Percentiles rank a stretch among this genome's conserved stretches.
Evolutionary conservation across 2,113 vertebrate species (phyloP).

Genomic region (Erythrolamprus reginae): DNA sequence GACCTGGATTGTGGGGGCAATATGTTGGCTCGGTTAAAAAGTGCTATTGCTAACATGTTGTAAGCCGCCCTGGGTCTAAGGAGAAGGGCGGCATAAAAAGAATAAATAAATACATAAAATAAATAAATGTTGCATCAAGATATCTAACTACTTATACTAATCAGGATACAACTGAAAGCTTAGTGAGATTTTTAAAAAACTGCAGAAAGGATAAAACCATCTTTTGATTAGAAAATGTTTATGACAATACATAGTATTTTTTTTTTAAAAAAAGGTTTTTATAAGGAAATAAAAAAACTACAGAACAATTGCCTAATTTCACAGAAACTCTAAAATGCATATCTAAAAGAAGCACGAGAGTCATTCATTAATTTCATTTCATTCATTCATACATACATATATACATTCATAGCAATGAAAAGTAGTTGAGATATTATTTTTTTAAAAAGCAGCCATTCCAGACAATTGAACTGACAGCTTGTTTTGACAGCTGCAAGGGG

Average conservation of each 20-base stretch:
- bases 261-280: constrained; percentile 44
- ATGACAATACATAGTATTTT: constrained; percentile 29
- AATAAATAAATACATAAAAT: no score
- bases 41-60: no score
- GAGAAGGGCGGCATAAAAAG: no score
- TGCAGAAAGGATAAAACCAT: constrained; percentile 17
- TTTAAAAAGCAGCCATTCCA: constrained; percentile 68
- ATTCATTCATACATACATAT: constrained; percentile 56
- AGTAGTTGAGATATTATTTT: constrained; percentile 71
- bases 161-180: not conserved
- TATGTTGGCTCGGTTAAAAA: no score
- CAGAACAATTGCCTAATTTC: constrained; percentile 61
- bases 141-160: not conserved
- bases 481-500: constrained; percentile 74
- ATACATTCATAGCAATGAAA: constrained; percentile 63
- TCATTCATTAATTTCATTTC: constrained; percentile 55
- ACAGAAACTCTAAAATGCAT: constrained; percentile 48
- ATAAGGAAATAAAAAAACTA: constrained; percentile 61
- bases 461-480: constrained; percentile 76
- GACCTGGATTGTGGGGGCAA: no score
- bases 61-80: no score
- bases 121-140: not conserved
- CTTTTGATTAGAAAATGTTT: constrained; percentile 35
- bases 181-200: not conserved
- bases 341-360: constrained; percentile 66